phyloP scores from a whole-genome alignment of 1,140 invertebrate species.

The Anastatus disparis region DNA sequence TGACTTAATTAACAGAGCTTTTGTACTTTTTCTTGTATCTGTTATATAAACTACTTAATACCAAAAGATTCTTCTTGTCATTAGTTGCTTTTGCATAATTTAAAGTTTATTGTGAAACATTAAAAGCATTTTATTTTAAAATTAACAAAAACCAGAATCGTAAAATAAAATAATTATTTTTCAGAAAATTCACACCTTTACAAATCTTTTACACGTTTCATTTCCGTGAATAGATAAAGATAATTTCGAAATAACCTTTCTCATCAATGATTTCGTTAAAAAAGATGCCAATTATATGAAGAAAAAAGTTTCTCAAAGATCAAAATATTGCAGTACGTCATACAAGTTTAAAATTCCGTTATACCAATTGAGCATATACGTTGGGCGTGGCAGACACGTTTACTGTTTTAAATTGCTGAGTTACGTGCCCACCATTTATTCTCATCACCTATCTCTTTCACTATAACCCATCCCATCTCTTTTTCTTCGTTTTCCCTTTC shows the following conservation, averaged over 20 bases:
- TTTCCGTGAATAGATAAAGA: background rate
- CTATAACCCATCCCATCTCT: no score
- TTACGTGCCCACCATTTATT: conserved; percentile 61
- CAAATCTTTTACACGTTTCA: no score
- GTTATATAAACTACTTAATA: background rate
- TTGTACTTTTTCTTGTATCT: background rate
- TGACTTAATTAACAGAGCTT: conserved; percentile 8
- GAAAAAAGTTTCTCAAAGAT: background rate
- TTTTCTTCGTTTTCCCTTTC: no score
- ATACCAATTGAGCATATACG: background rate
- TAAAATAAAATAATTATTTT: no score
- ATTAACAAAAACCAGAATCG: no score
- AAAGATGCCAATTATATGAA: background rate
- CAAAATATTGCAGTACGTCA: background rate
- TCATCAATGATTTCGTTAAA: background rate
- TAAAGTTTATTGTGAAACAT: no score
- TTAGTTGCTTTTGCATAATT: no score
- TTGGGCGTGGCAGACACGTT: conserved; percentile 5
- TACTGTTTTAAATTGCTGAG: conserved; percentile 39
- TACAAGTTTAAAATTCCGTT: background rate
- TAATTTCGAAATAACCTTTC: background rate
- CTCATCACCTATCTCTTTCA: conserved; percentile 57
- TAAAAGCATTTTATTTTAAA: no score
- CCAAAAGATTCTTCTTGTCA: no score
- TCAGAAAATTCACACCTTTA: no score